phyloP scores from a whole-genome alignment of 2,888 invertebrate species.

The Drosophila mimica region DNA sequence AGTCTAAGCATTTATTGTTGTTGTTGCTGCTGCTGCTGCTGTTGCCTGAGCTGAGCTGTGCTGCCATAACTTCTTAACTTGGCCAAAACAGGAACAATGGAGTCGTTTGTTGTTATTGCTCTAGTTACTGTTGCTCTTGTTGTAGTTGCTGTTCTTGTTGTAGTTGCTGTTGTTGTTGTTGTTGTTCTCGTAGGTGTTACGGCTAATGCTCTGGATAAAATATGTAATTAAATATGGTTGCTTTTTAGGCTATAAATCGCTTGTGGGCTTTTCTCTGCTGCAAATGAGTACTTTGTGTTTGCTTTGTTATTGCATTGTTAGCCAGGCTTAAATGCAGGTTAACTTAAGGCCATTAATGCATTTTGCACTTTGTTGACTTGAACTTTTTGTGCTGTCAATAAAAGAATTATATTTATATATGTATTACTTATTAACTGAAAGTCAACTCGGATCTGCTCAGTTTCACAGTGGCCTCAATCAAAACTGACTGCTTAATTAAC shows the following conservation, averaged over 20 bases:
- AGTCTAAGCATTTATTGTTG: conserved; percentile 13
- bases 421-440: neutral
- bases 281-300: conserved; percentile 31
- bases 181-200: conserved; percentile 65
- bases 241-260: conserved; percentile 61
- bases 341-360: neutral
- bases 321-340: conserved; percentile 14
- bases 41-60: conserved; percentile 1
- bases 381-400: neutral
- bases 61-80: conserved; percentile 70
- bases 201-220: conserved; percentile 71
- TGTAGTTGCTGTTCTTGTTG: conserved; percentile 14
- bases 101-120: conserved; percentile 20
- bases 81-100: conserved; percentile 22
- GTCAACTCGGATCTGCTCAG: neutral
- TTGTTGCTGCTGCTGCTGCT: neutral
- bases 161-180: conserved; percentile 8
- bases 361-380: neutral
- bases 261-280: conserved; percentile 29
- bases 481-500: conserved; percentile 57
- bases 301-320: conserved; percentile 8
- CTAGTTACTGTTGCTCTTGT: conserved; percentile 7
- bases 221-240: conserved; percentile 69
- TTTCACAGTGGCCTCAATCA: conserved; percentile 25
- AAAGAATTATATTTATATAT: neutral